phyloP scores from a whole-genome alignment of 1,140 invertebrate species.

The Pinna nobilis region DNA sequence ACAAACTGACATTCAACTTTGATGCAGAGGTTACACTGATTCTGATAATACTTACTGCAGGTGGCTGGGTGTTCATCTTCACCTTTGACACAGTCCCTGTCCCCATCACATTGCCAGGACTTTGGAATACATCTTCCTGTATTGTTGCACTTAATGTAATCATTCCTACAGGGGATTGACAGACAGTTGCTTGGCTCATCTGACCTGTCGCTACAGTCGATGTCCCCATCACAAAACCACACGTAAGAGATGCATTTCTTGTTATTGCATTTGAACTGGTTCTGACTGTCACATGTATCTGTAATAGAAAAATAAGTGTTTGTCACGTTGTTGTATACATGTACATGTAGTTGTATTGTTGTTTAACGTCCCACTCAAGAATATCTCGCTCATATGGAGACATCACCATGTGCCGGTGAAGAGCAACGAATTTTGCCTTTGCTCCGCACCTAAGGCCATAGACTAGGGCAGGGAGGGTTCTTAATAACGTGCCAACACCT shows the following conservation, averaged over 20 bases:
- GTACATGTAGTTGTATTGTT: no score
- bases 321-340: no score
- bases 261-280: constrained; percentile 94
- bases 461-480: no score
- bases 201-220: constrained; percentile 87
- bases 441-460: no score
- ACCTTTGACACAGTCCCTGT: constrained; percentile 48
- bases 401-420: no score
- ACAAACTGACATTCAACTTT: background rate
- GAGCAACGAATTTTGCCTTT: no score
- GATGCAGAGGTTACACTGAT: background rate
- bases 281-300: constrained; percentile 74
- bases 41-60: background rate
- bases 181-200: constrained; percentile 81
- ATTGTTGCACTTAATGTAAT: constrained; percentile 1
- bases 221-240: constrained; percentile 93
- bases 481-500: no score
- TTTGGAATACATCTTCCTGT: constrained; percentile 24
- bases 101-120: constrained; percentile 53
- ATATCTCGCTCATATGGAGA: no score
- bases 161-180: background rate
- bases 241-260: constrained; percentile 95
- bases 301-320: constrained; percentile 6
- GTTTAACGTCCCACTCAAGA: no score
- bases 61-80: constrained; percentile 47